phyloP scores from a whole-genome alignment of 2,888 invertebrate species.

The Alloplasta piceator region DNA sequence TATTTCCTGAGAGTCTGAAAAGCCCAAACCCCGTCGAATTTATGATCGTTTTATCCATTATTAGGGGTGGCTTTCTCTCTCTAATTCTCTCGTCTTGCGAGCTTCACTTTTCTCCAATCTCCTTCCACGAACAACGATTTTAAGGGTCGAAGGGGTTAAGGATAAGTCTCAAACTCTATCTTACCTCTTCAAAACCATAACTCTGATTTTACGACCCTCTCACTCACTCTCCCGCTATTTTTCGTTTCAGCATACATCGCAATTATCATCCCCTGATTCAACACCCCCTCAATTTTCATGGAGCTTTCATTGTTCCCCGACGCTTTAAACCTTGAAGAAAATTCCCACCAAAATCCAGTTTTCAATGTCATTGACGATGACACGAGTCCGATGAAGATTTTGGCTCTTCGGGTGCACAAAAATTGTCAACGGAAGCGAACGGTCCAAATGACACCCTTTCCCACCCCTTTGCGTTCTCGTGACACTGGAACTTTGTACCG shows the following conservation, averaged over 20 bases:
- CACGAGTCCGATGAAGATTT: background rate
- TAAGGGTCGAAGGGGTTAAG: conserved; percentile 35
- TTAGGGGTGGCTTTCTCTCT: conserved; percentile 74
- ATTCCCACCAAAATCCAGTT: background rate
- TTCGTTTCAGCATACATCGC: conserved; percentile 50
- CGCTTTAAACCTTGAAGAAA: background rate
- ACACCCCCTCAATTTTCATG: conserved; percentile 40
- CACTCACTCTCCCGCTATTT: conserved; percentile 61
- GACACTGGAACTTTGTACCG: conserved; percentile 62
- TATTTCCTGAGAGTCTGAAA: conserved; percentile 83
- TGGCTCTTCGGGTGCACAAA: background rate
- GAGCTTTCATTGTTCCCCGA: background rate
- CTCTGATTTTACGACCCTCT: conserved; percentile 81
- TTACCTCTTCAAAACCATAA: conserved; percentile 80
- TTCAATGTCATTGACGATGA: too few species aligned
- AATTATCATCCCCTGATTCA: conserved; percentile 79
- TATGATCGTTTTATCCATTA: conserved; percentile 84
- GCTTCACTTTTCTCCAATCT: conserved; percentile 19
- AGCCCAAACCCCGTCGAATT: conserved; percentile 81
- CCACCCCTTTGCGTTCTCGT: conserved; percentile 42
- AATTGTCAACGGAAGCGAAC: background rate
- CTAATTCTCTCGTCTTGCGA: conserved; percentile 38
- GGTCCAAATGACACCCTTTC: background rate
- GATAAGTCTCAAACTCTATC: conserved; percentile 69
- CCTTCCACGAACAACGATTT: conserved; percentile 44